These are phyloP conservation scores for Miltochrista miniata DNA, from an alignment of 2,888 invertebrate species.

Conservation along the genomic window DNA sequence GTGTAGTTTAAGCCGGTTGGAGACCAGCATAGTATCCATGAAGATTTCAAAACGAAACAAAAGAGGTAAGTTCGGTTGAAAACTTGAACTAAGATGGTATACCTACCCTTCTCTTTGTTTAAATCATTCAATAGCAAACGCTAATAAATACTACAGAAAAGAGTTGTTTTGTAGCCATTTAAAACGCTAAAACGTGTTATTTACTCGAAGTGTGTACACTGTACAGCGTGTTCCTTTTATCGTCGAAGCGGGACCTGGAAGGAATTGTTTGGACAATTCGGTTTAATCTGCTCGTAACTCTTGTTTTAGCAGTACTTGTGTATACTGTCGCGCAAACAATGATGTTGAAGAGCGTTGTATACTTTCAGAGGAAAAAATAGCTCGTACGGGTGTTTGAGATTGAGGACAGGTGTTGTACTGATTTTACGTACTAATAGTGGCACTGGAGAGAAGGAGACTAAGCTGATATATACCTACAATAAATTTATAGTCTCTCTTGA, in stretches of 20 bases:
- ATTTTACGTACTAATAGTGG: not conserved
- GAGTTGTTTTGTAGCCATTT: not conserved
- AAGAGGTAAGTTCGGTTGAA: too few species aligned
- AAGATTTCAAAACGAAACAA: too few species aligned
- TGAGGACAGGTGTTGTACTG: not conserved
- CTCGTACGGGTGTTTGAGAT: not conserved
- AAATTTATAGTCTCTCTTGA: too few species aligned
- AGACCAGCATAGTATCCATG: too few species aligned
- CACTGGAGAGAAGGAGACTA: too few species aligned
- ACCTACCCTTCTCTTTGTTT: not conserved
- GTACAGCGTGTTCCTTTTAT: constrained; percentile 8
- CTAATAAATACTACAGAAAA: too few species aligned
- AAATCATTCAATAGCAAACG: too few species aligned
- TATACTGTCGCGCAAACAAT: constrained; percentile 38
- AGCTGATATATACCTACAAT: too few species aligned
- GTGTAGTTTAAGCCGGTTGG: too few species aligned
- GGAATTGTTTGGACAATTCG: constrained; percentile 33
- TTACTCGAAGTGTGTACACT: constrained; percentile 3
- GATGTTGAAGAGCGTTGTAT: constrained; percentile 6
- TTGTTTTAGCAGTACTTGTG: constrained; percentile 35
- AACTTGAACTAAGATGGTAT: too few species aligned
- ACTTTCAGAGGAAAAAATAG: constrained; percentile 3
- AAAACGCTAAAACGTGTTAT: constrained; percentile 1
- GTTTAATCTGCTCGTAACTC: constrained; percentile 36
- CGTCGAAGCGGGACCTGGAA: constrained; percentile 19